Base-by-base conservation (phyloP, 2,113 vertebrate species). In the Microcebus lehilahytsara region DNA sequence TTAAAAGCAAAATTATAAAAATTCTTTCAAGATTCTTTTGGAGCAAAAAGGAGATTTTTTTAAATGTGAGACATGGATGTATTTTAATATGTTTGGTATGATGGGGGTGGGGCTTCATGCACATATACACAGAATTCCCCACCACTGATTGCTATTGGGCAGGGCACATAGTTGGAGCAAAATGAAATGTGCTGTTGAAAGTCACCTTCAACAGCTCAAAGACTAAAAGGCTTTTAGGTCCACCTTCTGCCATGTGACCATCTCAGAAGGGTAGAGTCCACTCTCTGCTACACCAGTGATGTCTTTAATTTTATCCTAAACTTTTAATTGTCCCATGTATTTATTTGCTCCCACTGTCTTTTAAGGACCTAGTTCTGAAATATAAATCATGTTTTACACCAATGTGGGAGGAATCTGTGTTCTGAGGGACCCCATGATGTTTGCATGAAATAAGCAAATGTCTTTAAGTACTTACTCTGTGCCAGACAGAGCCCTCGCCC, bases 1-100 rank as follows among this genome's bases (percentile, higher is more conserved):
- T 93, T 74, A 42, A 93, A 93, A 67, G 46, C 53, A 91, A 79
- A 97, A 92, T 97, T 92, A 89, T 51, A 96, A 94, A 95, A 96
- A 92, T 64, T 37, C 22, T 74, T 95, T 96, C 74, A 74, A 91
- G 88, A 88, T 93, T 37, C 49, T 53, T 91, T 79, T 75, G 74
- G 84, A 93, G 79, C 22, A 91, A 58, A 84, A 69, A 30, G 17
- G 62, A 27, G 79, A 92, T 84, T 86, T 84, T 83, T 80, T 42
- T 46, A n/a, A n/a, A 78, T 86, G 32, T 89, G 89, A 64, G 46
- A 42, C 91, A 53, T 89, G 30, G 49, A 10, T 83, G 10, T 67
- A 49, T 94, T 95, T 96, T 92, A 95, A 42, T 89, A 51, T 78
- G 69, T 85, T 74, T 67, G 27, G 79, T 56, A 51, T 93, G 53